These are phyloP conservation scores for Clarias fuscus DNA, from an alignment of 2,797 vertebrate genomes.

Conservation along the genomic window DNA sequence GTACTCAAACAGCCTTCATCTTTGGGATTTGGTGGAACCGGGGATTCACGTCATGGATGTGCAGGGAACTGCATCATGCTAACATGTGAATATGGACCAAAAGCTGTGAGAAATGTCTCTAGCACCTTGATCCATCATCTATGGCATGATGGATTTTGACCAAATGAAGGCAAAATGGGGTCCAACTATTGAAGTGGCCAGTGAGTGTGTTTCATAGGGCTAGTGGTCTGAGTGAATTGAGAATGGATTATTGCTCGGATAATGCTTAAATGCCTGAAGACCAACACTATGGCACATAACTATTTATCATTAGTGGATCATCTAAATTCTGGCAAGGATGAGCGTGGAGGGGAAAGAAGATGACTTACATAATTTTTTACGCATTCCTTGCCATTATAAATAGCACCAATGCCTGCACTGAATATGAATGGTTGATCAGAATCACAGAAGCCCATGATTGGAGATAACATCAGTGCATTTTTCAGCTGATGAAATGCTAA, in stretches of 20 bases:
- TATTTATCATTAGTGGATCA: constrained; percentile 25
- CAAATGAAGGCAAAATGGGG: too few species aligned
- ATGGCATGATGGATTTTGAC: too few species aligned
- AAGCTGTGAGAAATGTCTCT: too few species aligned
- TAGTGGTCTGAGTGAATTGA: not conserved
- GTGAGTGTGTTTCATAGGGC: not conserved
- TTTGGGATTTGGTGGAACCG: too few species aligned
- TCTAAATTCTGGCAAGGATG: not conserved
- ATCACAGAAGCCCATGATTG: constrained; percentile 19
- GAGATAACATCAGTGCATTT: constrained; percentile 13
- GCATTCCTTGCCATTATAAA: not conserved
- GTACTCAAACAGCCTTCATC: too few species aligned
- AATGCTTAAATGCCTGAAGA: not conserved
- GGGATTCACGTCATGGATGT: too few species aligned
- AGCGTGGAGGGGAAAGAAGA: not conserved
- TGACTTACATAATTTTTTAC: constrained; percentile 16
- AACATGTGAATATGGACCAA: too few species aligned
- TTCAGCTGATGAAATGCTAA: constrained; percentile 29
- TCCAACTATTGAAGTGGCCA: too few species aligned
- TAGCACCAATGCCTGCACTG: constrained; percentile 1
- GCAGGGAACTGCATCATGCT: too few species aligned
- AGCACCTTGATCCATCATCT: too few species aligned
- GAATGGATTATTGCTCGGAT: not conserved
- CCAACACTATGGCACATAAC: not conserved
- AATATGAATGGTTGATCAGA: constrained; percentile 25